These are phyloP conservation scores for Cephus cinctus DNA, from an alignment of 1,140 invertebrate species.

Conservation along the genomic window DNA sequence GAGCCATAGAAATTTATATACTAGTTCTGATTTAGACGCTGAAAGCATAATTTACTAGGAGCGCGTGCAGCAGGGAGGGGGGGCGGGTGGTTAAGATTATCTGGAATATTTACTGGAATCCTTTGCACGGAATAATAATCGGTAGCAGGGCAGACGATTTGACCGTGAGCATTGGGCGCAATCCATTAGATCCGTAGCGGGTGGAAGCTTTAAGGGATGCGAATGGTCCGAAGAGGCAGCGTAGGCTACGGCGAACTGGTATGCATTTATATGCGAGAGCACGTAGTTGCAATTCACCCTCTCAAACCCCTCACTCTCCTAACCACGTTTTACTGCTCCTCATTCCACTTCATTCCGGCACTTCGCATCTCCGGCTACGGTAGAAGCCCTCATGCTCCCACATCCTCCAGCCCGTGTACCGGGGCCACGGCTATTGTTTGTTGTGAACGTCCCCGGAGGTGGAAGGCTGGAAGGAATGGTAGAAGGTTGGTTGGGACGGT, in stretches of 20 bases:
- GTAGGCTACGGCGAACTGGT: slow-evolving; percentile 9
- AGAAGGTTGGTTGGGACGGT: too few relatives aligned
- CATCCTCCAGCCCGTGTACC: slow-evolving; percentile 14
- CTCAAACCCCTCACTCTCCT: slow-evolving; percentile 22
- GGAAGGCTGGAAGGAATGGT: too few relatives aligned
- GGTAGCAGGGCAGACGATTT: slow-evolving; percentile 22
- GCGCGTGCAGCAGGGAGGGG: slow-evolving; percentile 24
- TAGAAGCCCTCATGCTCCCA: slow-evolving; percentile 2
- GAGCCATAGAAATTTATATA: too few relatives aligned
- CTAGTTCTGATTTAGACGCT: slow-evolving; percentile 35
- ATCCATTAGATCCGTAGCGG: slow-evolving; percentile 30
- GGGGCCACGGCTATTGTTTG: slow-evolving; percentile 23
- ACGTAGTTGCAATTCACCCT: slow-evolving; percentile 46
- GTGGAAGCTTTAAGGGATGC: slow-evolving; percentile 13
- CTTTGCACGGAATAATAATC: slow-evolving; percentile 26
- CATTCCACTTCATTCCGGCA: slow-evolving; percentile 2
- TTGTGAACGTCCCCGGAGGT: slow-evolving; percentile 13
- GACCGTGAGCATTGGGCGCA: slow-evolving; percentile 31
- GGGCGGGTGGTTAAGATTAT: slow-evolving; percentile 24
- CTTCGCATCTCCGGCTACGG: slow-evolving; percentile 8
- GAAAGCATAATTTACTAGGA: slow-evolving; percentile 27
- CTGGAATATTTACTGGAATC: slow-evolving; percentile 13
- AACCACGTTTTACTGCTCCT: slow-evolving; percentile 28
- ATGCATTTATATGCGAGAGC: slow-evolving; percentile 38
- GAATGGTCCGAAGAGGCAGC: too few relatives aligned